A percentile compares a stretch with the other conserved stretches of the same genome.
Conservation (phyloP, 2,797 vertebrate species). For the Knipowitschia caucasica region DNA sequence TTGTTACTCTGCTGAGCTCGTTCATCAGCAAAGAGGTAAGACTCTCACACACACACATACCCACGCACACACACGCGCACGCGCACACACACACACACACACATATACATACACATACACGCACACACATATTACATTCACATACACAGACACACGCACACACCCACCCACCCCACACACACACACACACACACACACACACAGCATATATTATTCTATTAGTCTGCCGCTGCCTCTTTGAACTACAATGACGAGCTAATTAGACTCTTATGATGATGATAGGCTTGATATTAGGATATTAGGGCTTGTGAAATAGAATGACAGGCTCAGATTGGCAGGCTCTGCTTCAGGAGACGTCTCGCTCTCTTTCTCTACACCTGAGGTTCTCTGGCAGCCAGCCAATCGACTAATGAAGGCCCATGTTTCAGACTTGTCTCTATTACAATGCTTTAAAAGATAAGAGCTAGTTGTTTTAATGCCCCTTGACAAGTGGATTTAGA, state of each 20-base stretch:
- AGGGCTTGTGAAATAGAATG: constrained; percentile 55
- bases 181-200: neutral
- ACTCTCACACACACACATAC: neutral
- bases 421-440: constrained; percentile 50
- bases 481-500: constrained; percentile 46
- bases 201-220: constrained; percentile 12
- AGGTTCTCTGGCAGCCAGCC: constrained; percentile 39
- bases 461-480: constrained; percentile 30
- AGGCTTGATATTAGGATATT: constrained; percentile 51
- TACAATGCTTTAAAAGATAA: constrained; percentile 48
- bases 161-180: neutral
- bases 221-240: constrained; percentile 9
- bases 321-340: constrained; percentile 47
- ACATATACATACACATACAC: too few species aligned
- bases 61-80: neutral
- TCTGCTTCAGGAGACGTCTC: constrained; percentile 30
- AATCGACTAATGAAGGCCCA: constrained; percentile 58
- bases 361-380: constrained; percentile 1
- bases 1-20: constrained; percentile 82
- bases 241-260: constrained; percentile 34
- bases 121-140: too few species aligned
- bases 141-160: neutral
- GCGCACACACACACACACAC: neutral
- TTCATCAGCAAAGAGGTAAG: constrained; percentile 79
- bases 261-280: constrained; percentile 49